A percentile compares a stretch with the other conserved stretches of the same genome.
Evolutionary conservation across 1,140 invertebrate species (phyloP).

Genomic region (Cepaea nemoralis): DNA sequence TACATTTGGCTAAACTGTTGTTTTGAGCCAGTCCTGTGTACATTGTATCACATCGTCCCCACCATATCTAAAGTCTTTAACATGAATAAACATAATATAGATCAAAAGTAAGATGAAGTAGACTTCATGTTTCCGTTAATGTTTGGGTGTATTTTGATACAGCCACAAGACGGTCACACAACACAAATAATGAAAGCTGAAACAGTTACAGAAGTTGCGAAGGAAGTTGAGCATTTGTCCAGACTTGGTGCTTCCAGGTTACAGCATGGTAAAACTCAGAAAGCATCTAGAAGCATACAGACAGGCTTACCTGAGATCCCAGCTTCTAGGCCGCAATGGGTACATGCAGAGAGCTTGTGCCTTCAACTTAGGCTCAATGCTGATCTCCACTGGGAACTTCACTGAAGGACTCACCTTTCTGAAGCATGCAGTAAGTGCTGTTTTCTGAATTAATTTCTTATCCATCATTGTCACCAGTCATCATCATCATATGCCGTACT

Average conservation of each 20-base stretch:
- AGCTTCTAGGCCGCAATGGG: conserved; percentile 2
- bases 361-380: conserved; percentile 39
- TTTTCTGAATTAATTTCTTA: neutral
- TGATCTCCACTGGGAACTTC: conserved; percentile 28
- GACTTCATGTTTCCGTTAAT: too few species aligned
- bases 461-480: too few species aligned
- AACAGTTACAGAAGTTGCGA: neutral
- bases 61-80: too few species aligned
- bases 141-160: too few species aligned
- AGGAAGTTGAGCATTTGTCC: conserved; percentile 21
- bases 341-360: conserved; percentile 44
- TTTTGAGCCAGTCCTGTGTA: too few species aligned
- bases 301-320: conserved; percentile 23
- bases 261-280: neutral
- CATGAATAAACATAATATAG: too few species aligned
- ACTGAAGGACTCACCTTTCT: conserved; percentile 39
- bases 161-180: too few species aligned
- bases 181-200: neutral
- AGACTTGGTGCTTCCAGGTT: conserved; percentile 12
- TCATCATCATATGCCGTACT: too few species aligned
- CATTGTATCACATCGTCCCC: too few species aligned
- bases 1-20: too few species aligned
- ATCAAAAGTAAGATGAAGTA: too few species aligned
- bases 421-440: conserved; percentile 34
- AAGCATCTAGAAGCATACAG: conserved; percentile 26